Percentiles rank a stretch among this genome's conserved stretches.
These are phyloP conservation scores for Amphipyra tragopoginis DNA, from an alignment of 2,888 invertebrate species.

Conservation along the genomic window DNA sequence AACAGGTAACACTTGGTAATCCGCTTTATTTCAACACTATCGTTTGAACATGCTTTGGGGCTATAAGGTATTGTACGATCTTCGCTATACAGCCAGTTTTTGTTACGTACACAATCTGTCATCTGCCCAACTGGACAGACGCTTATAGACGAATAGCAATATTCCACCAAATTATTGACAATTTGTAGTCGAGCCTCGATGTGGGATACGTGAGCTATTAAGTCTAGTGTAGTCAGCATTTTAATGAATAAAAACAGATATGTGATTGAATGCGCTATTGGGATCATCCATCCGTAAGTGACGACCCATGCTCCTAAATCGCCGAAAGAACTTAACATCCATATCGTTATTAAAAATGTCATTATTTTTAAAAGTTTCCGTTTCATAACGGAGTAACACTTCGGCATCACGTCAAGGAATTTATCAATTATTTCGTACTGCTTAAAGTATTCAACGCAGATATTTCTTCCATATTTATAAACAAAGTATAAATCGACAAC, in stretches of 20 bases:
- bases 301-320: constrained; percentile 74
- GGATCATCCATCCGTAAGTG: constrained; percentile 63
- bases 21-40: constrained; percentile 62
- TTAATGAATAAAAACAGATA: constrained; percentile 78
- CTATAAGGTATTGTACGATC: constrained; percentile 11
- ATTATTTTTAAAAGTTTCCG: constrained; percentile 63
- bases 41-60: constrained; percentile 30
- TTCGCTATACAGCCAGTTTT: constrained; percentile 67
- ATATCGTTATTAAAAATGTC: constrained; percentile 63
- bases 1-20: constrained; percentile 76
- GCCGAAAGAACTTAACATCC: constrained; percentile 63
- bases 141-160: constrained; percentile 58
- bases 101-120: constrained; percentile 61
- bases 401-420: constrained; percentile 61
- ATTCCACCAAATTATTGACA: constrained; percentile 68
- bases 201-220: constrained; percentile 75
- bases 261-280: constrained; percentile 64
- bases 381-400: constrained; percentile 61
- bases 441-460: constrained; percentile 71
- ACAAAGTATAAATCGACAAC: constrained; percentile 74
- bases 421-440: constrained; percentile 74
- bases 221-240: constrained; percentile 75
- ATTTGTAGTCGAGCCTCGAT: constrained; percentile 71
- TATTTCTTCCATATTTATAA: constrained; percentile 72
- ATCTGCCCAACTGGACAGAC: constrained; percentile 41